Conservation (phyloP, 2,113 vertebrate species). For the Spea bombifrons region DNA sequence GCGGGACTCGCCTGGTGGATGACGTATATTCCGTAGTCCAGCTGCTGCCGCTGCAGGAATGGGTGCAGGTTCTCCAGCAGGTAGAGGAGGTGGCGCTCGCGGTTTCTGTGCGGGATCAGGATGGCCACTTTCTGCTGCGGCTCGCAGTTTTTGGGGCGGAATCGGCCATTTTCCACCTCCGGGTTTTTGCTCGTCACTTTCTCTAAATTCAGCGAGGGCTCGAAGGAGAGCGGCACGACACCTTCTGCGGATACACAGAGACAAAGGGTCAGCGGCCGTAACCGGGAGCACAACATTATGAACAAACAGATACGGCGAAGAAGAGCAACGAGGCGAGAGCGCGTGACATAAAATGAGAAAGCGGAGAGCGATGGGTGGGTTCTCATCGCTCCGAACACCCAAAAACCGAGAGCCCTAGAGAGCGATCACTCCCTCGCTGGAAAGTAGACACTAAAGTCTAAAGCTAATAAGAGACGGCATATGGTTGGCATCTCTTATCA, state of each 20-base stretch:
- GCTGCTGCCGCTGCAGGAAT: conserved; percentile 90
- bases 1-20: conserved; percentile 83
- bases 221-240: conserved; percentile 71
- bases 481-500: too few species aligned
- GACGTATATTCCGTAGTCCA: conserved; percentile 87
- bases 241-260: conserved; percentile 66
- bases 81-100: conserved; percentile 88
- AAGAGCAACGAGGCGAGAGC: too few species aligned
- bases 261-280: too few species aligned
- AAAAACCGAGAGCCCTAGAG: too few species aligned
- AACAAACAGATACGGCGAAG: too few species aligned
- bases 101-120: conserved; percentile 83
- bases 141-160: conserved; percentile 71
- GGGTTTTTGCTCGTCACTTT: conserved; percentile 77
- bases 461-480: too few species aligned
- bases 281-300: too few species aligned
- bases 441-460: too few species aligned
- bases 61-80: conserved; percentile 88
- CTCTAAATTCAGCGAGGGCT: conserved; percentile 71
- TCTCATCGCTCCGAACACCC: too few species aligned
- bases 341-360: too few species aligned
- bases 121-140: conserved; percentile 83
- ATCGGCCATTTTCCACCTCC: conserved; percentile 68
- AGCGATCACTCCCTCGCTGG: too few species aligned
- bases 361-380: too few species aligned